These are phyloP conservation scores for Coendou prehensilis DNA, from an alignment of 2,797 vertebrate genomes.

Conservation along the genomic window DNA sequence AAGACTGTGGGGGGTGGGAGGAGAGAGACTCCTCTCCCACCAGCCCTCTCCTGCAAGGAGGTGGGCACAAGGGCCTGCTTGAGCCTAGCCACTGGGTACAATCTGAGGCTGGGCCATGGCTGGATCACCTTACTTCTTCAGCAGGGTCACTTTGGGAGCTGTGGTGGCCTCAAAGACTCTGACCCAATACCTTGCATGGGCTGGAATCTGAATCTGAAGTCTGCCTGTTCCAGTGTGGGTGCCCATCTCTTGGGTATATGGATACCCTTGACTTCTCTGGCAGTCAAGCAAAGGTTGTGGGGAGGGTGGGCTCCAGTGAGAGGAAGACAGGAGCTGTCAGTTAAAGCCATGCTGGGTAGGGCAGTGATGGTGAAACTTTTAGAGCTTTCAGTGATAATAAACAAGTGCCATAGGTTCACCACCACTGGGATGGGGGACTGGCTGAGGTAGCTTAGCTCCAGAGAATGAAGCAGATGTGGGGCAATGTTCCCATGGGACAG, in stretches of 20 bases:
- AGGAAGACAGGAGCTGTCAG: not conserved
- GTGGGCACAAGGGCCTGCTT: not conserved
- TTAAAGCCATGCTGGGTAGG: not conserved
- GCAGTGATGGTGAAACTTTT: not conserved
- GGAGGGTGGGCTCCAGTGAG: not conserved
- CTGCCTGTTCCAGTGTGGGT: not conserved
- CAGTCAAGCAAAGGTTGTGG: not conserved
- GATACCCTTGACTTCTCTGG: not conserved
- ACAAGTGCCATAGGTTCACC: not conserved
- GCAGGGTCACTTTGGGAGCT: not conserved
- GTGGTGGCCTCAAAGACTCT: not conserved
- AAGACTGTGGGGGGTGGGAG: not conserved
- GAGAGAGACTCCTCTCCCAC: not conserved
- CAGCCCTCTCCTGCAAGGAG: not conserved
- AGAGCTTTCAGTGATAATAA: not conserved
- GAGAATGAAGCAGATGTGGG: not conserved
- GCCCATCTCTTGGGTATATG: not conserved
- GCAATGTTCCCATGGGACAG: not conserved
- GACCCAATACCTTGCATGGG: no score
- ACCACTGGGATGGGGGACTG: not conserved
- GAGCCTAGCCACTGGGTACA: not conserved
- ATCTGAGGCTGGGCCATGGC: not conserved
- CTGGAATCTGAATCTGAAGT: not conserved
- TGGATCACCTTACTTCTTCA: not conserved
- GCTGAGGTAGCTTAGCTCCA: not conserved